phyloP scores from a whole-genome alignment of 2,888 invertebrate species.

The Phengaris alcon region DNA sequence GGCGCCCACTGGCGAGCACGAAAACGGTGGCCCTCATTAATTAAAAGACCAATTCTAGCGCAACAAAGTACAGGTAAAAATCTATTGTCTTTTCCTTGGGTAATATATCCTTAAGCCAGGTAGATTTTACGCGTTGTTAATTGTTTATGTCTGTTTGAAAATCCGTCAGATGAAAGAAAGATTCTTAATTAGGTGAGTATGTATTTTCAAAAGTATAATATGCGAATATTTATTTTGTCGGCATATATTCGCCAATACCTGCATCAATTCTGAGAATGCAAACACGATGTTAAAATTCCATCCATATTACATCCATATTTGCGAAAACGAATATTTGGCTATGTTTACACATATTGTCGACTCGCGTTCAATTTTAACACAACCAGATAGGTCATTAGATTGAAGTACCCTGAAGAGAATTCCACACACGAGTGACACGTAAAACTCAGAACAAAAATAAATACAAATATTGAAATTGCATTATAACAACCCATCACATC shows the following conservation, averaged over 20 bases:
- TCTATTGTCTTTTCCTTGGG: neutral
- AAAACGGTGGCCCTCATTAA: neutral
- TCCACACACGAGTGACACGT: neutral
- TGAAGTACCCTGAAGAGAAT: neutral
- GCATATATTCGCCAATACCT: too few species aligned
- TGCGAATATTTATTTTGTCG: too few species aligned
- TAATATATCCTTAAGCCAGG: neutral
- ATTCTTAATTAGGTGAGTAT: too few species aligned
- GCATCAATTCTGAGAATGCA: too few species aligned
- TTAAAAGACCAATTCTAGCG: neutral
- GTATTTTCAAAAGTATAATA: too few species aligned
- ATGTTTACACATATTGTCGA: too few species aligned
- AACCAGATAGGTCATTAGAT: neutral
- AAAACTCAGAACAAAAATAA: neutral
- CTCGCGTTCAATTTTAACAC: too few species aligned
- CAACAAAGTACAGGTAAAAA: slow-evolving; percentile 3
- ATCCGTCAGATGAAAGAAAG: too few species aligned
- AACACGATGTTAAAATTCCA: too few species aligned
- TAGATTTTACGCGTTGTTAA: neutral
- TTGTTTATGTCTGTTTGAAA: neutral
- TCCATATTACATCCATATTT: too few species aligned
- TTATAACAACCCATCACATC: neutral
- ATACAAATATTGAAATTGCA: slow-evolving; percentile 1
- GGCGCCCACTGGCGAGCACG: too few species aligned
- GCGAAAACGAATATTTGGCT: too few species aligned